These are phyloP conservation scores for Zaprionus camerounensis DNA, from an alignment of 1,140 invertebrate species.

Conservation along the genomic window DNA sequence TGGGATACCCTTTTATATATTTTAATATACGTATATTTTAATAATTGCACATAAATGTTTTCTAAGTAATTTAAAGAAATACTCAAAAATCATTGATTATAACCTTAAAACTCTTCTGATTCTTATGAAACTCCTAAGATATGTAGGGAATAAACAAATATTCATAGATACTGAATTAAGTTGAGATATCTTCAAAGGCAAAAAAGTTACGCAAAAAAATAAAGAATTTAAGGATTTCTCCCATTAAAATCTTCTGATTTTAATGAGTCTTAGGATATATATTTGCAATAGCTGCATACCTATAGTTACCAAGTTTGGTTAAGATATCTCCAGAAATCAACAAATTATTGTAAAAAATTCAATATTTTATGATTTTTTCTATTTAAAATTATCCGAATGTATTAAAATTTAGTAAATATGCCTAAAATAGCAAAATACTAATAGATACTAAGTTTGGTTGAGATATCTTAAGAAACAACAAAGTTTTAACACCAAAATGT, in stretches of 20 bases:
- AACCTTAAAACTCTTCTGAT: not conserved
- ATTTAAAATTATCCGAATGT: not conserved
- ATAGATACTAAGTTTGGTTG: not conserved
- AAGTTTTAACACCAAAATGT: not conserved
- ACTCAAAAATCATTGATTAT: not conserved
- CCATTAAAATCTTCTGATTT: not conserved
- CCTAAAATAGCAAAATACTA: not conserved
- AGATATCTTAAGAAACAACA: not conserved
- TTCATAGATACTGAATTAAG: not conserved
- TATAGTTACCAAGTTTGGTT: not conserved
- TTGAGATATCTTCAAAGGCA: not conserved
- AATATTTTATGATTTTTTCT: not conserved
- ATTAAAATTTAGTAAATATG: constrained; percentile 22
- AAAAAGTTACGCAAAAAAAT: not conserved
- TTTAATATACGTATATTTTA: too few species aligned
- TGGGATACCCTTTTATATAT: constrained; percentile 10
- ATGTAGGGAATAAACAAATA: not conserved
- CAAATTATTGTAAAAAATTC: not conserved
- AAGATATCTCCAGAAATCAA: not conserved
- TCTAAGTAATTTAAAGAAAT: not conserved
- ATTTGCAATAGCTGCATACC: not conserved
- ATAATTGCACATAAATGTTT: too few species aligned
- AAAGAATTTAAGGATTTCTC: not conserved
- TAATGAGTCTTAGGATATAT: not conserved
- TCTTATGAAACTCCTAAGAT: not conserved